A percentile compares a stretch with the other conserved stretches of the same genome.
These are phyloP conservation scores for Bovichtus diacanthus DNA, from an alignment of 2,797 vertebrate genomes.

Conservation along the genomic window DNA sequence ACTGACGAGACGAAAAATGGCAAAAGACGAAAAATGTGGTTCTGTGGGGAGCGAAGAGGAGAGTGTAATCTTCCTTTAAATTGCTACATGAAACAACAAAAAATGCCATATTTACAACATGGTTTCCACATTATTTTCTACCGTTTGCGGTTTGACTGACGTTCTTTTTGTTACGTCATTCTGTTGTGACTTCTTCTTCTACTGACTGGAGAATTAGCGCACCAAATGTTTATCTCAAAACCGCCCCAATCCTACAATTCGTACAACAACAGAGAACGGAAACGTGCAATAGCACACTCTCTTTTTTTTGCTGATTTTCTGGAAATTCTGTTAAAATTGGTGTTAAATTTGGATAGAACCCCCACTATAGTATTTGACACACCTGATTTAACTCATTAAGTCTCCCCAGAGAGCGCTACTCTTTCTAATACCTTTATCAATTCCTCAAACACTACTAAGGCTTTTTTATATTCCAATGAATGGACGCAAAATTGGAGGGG, in stretches of 20 bases:
- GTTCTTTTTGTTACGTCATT: not conserved
- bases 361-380: not conserved
- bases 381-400: not conserved
- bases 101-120: not conserved
- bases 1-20: no score
- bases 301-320: no score
- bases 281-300: no score
- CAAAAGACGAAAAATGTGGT: no score
- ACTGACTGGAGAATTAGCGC: no score
- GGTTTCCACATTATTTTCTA: not conserved
- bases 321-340: no score
- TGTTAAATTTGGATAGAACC: no score
- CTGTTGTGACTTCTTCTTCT: not conserved
- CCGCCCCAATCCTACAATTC: no score
- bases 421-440: not conserved
- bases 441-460: not conserved
- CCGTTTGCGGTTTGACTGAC: not conserved
- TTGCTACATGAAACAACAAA: not conserved
- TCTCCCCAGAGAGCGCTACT: not conserved
- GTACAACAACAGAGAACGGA: no score
- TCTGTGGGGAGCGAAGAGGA: no score
- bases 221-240: no score
- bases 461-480: not conserved
- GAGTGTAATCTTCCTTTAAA: not conserved
- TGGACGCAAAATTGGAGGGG: not conserved